Evolutionary conservation across 2,797 vertebrate genomes (phyloP).

Genomic region (Smutsia gigantea): DNA sequence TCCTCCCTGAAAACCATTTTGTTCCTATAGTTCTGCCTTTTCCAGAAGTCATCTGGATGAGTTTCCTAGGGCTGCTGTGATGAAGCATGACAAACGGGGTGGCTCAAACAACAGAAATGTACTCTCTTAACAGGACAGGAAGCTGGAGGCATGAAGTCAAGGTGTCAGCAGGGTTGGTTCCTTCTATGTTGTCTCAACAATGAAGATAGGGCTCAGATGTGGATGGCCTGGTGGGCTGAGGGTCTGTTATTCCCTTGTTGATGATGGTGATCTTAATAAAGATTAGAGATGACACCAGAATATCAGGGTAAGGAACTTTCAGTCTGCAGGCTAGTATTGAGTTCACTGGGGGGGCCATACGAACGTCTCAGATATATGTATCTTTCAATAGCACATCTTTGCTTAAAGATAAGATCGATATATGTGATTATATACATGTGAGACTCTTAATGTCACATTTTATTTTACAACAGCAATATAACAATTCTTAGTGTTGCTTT

Average conservation of each 20-base stretch:
- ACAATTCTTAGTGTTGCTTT: neutral
- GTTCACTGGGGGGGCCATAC: neutral
- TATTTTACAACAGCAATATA: neutral
- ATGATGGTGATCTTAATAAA: neutral
- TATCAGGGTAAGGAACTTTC: neutral
- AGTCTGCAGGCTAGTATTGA: neutral
- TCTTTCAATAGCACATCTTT: neutral
- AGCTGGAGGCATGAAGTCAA: neutral
- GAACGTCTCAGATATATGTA: neutral
- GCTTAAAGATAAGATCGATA: neutral
- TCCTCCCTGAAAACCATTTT: neutral
- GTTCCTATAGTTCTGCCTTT: neutral
- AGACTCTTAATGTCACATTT: neutral
- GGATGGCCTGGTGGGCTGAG: neutral
- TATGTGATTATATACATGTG: neutral
- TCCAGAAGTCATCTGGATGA: neutral
- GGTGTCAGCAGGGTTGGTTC: neutral
- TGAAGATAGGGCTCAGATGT: neutral
- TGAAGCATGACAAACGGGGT: neutral
- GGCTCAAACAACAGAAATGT: neutral
- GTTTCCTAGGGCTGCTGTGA: neutral
- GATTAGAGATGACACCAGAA: neutral
- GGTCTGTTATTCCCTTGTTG: neutral
- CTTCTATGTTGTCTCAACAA: neutral
- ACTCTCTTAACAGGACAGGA: neutral